Evolutionary conservation across 2,888 invertebrate genomes (phyloP).

Genomic region (Tineola bisselliella): DNA sequence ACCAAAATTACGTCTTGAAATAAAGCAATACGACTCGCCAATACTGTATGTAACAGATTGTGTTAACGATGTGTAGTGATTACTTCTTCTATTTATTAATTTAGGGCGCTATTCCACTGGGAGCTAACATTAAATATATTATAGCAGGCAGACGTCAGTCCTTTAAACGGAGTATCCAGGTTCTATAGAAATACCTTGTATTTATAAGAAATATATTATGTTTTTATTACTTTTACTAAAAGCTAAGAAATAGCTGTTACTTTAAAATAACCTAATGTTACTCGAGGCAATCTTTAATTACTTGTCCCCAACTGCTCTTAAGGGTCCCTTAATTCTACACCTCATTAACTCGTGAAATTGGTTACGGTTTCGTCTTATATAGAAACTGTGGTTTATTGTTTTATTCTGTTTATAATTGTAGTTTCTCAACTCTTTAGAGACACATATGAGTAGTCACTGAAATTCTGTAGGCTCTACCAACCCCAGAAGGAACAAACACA

Average conservation of each 20-base stretch:
- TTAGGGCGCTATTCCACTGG: neutral
- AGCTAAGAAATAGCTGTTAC: too few relatives aligned
- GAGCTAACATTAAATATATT: neutral
- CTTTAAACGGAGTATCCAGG: too few relatives aligned
- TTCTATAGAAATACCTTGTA: too few relatives aligned
- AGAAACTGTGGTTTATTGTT: neutral
- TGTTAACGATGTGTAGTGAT: neutral
- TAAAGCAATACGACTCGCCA: neutral
- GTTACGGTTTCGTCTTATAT: neutral
- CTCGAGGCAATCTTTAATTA: neutral
- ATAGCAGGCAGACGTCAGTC: too few relatives aligned
- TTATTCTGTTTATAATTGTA: neutral
- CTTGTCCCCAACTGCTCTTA: neutral
- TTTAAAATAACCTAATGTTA: neutral
- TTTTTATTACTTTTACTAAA: too few relatives aligned
- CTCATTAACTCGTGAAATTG: constrained; percentile 4
- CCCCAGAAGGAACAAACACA: too few relatives aligned
- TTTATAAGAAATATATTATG: too few relatives aligned
- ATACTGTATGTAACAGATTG: neutral
- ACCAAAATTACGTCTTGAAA: neutral
- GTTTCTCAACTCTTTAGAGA: too few relatives aligned
- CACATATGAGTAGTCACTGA: too few relatives aligned
- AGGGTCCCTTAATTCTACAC: neutral
- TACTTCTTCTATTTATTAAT: neutral
- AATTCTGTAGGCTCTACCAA: too few relatives aligned